A percentile compares a stretch with the other conserved stretches of the same genome.
phyloP scores from a whole-genome alignment of 2,113 vertebrate genomes.

The Toxostoma redivivum region DNA sequence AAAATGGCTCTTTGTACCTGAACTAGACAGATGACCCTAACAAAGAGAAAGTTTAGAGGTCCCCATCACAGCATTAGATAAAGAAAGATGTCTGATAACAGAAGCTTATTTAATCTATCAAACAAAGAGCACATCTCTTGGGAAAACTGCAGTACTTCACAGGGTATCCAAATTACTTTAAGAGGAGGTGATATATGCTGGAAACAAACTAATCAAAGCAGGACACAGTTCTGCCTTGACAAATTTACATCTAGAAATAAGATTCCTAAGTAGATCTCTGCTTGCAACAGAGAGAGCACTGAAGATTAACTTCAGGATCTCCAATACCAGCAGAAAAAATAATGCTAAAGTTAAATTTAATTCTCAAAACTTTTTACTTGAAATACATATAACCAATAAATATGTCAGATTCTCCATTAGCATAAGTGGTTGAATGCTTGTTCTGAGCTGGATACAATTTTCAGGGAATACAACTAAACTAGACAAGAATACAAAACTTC shows the following conservation, averaged over 20 bases:
- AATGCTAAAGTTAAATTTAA: not conserved
- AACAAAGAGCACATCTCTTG: not conserved
- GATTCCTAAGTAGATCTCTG: not conserved
- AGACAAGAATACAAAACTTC: not conserved
- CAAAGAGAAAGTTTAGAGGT: not conserved
- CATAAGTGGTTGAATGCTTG: not conserved
- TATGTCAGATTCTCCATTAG: not conserved
- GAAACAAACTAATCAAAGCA: not conserved
- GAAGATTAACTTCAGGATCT: not conserved
- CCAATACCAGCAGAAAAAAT: not conserved
- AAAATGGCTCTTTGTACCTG: not conserved
- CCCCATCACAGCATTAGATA: not conserved
- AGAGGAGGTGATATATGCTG: not conserved
- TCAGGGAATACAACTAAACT: not conserved
- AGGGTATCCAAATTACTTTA: not conserved
- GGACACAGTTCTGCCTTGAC: not conserved
- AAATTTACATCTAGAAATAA: not conserved
- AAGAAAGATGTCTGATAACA: not conserved
- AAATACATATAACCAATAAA: not conserved
- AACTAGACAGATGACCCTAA: not conserved
- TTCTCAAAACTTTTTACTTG: not conserved
- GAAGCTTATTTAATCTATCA: not conserved
- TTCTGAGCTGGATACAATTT: not conserved
- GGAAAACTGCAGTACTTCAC: not conserved
- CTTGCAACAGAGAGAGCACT: not conserved